phyloP scores from a whole-genome alignment of 2,113 vertebrate genomes.

The Antechinus flavipes region DNA sequence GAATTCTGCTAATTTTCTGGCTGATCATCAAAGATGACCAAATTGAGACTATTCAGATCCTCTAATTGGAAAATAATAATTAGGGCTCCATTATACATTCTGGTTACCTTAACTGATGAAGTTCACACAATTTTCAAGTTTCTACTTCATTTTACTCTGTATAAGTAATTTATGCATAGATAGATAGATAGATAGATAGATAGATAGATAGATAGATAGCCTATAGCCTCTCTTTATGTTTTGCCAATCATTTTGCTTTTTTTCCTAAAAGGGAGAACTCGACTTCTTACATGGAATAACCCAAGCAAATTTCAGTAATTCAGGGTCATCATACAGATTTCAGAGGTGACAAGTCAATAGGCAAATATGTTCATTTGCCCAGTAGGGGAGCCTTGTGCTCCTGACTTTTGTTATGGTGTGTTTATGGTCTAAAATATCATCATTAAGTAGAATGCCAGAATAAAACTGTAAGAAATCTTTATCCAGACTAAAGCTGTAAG shows the following conservation, averaged over 20 bases:
- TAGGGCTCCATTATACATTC: neutral
- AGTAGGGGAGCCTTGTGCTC: neutral
- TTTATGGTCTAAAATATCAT: neutral
- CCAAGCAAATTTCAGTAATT: neutral
- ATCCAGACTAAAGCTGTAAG: neutral
- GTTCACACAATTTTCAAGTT: neutral
- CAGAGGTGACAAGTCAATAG: neutral
- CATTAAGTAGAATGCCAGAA: neutral
- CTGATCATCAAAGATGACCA: neutral
- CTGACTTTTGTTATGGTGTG: neutral
- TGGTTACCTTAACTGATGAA: neutral
- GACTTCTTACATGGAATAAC: neutral
- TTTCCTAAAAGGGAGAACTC: neutral
- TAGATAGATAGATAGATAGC: too few species aligned
- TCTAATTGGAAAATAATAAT: neutral
- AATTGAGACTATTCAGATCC: neutral
- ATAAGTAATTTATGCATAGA: neutral
- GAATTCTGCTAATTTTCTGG: neutral
- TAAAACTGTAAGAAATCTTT: neutral
- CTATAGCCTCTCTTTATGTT: neutral
- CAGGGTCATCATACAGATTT: neutral
- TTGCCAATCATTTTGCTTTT: neutral
- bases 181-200: too few species aligned
- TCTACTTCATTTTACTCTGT: neutral
- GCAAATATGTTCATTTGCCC: neutral